Evolutionary conservation across 2,888 invertebrate genomes (phyloP), one percentile per base, ranked within the genome.

Genomic region (Tetragonula carbonaria): DNA sequence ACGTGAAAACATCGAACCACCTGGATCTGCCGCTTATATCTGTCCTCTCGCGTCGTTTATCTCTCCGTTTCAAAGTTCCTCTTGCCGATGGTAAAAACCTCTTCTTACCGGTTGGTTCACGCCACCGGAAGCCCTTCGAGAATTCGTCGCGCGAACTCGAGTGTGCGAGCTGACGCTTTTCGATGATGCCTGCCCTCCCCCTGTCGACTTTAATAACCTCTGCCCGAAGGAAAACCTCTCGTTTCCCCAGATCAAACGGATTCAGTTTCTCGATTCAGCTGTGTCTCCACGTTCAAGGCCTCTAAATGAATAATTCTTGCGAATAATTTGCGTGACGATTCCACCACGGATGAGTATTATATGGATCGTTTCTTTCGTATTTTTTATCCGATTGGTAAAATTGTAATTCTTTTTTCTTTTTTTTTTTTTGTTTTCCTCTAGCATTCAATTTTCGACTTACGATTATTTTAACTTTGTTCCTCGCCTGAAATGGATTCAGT

Each of bases 91-190:
- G 68, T 68, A 50, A 80, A 78, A 80, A 78, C 70, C 84, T 86
- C 79, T 87, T 74, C 80, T 80, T 71, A 13, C 74, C 72, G 65
- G 76, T 78, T 50, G 84, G 65, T 75, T 76, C 79, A 70, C 76
- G 77, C 80, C 78, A 55, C 62, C 78, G 78, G 80, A 75, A 86
- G 76, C 79, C 62, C 84, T 2, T 81, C 72, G 68, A 51, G 62
- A 88, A 53, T 90, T 88, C 81, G 65, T 76, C 80, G 71, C 80
- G 86, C 79, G 59, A 66, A 84, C 75, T 86, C 84, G 78, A 82
- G 75, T 70, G 62, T 62, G 28, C 65, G 16, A 59, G 74, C 71
- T 72, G 51, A 80, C 74, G 80, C 73, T 80, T 63, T 78, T 65
- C 85, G 80, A 74, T 80, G 66, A 79, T 79, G 38, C 68, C n/a